Base-by-base conservation (phyloP, 2,113 vertebrate species). In the Mus pahari region DNA sequence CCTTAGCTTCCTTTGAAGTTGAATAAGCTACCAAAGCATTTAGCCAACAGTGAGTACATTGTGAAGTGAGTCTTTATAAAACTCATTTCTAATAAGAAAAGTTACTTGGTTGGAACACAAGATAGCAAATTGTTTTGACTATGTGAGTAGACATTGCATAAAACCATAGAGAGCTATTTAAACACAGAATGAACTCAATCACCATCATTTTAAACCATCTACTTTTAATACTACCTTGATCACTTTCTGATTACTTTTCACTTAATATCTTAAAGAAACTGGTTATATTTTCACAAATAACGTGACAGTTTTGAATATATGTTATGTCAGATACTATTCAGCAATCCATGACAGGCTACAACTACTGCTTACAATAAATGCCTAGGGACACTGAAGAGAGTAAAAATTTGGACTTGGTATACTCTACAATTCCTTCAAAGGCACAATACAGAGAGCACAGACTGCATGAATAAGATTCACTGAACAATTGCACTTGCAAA, bases 1-100 rank as follows among this genome's bases (percentile, higher is more conserved):
- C 82, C 90, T 66, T 33, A 81, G 91, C 82, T 91, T 92, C 92
- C 89, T 96, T 86, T 98, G 95, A 97, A 96, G 94, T 92, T 55
- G 68, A 91, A 94, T 86, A 89, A 95, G 77, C 88, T 91, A 87
- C 92, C 70, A 88, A 89, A 90, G 89, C 77, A 94, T 66, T 89
- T 78, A 87, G 70, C 89, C 87, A 87, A 93, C 77, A 95, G 89
- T 64, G 94, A 70, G 94, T 74, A 93, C 68, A 55, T 17, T 92
- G 64, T 71, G 58, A 94, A 66, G 70, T 22, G 31, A 92, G 73
- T 66, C 64, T 86, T 68, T 73, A 58, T 31, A 86, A 94, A 93
- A 73, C 75, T 78, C 64, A 81, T 53, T 86, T 92, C 60, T 53
- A 74, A 92, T 31, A 62, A 95, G 53, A 82, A 58, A 89, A 88